Conservation (phyloP, 2,888 invertebrate species). For the Drosophila crucigera region DNA sequence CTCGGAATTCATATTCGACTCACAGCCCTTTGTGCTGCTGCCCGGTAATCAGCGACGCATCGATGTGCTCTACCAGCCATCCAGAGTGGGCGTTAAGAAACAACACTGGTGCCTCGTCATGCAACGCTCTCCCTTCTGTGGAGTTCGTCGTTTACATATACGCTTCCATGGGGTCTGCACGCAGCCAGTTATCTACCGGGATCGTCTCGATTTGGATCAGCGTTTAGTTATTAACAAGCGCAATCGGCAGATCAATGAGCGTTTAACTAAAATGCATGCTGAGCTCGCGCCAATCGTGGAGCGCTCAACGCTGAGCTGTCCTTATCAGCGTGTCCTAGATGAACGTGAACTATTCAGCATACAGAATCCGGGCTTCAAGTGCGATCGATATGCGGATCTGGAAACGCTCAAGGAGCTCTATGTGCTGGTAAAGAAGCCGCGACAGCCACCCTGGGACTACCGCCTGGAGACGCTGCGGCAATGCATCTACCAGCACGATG, state of each 20-base stretch:
- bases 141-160: slow-evolving; percentile 56
- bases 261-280: slow-evolving; percentile 41
- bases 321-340: slow-evolving; percentile 56
- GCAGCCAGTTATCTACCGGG: slow-evolving; percentile 42
- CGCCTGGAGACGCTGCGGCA: slow-evolving; percentile 36
- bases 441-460: slow-evolving; percentile 64
- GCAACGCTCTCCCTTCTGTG: slow-evolving; percentile 57
- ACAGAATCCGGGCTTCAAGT: slow-evolving; percentile 54
- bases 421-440: slow-evolving; percentile 58
- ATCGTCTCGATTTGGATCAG: slow-evolving; percentile 51
- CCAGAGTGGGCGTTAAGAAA: slow-evolving; percentile 63
- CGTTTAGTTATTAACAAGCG: slow-evolving; percentile 51
- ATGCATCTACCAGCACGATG: slow-evolving; percentile 32
- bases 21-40: slow-evolving; percentile 57
- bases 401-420: slow-evolving; percentile 62
- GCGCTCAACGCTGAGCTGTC: slow-evolving; percentile 38
- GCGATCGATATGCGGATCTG: slow-evolving; percentile 60
- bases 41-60: slow-evolving; percentile 52
- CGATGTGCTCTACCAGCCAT: slow-evolving; percentile 68
- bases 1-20: slow-evolving; percentile 72
- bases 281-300: slow-evolving; percentile 54
- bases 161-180: slow-evolving; percentile 65
- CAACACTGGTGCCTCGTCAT: slow-evolving; percentile 65
- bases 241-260: slow-evolving; percentile 6
- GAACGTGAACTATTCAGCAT: slow-evolving; percentile 65